Base-by-base conservation (phyloP, 2,113 vertebrate species). In the Nymphicus hollandicus region DNA sequence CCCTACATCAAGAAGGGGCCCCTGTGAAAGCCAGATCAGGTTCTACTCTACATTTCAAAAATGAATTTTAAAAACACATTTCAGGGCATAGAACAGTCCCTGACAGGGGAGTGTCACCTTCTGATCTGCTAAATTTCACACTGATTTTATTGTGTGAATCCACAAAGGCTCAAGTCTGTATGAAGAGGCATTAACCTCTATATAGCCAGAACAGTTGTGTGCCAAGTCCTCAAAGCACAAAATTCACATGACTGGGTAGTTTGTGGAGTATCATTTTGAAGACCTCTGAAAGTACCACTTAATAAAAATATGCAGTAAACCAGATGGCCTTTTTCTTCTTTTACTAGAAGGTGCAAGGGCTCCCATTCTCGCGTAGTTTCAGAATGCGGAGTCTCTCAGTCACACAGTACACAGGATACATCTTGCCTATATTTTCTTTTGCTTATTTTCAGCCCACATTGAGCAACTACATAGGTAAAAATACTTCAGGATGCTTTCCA, bases 391-490 rank as follows among this genome's bases (percentile, higher is more conserved):
- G 6, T 49, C 50, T 86, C 18, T 90, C 58, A 56, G 20, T 55
- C 31, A 72, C 63, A 53, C 46, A 66, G 50, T 17, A 46, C 37
- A 70, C 31, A 78, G 81, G 20, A 66, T 74, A 78, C 33, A 74
- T 74, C 72, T 81, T 86, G 58, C 37, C 44, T 87, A 10, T 7
- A 55, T 35, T 35, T 35, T 55, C 35, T 65, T 79, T 46, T 46
- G 47, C 61, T 89, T 92, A 35, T 91, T 83, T 95, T 92, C 46
- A 89, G 68, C 20, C 47, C 52, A 68, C 81, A 79, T 52, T 74
- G 77, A 96, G 83, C 91, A 95, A 93, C 93, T 25, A 50, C 55
- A 55, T 64, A 43, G 60, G 55, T 88, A 91, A 95, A 96, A 94
- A 93, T 92, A 81, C 50, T 86, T 87, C 1, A 53, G 83, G 86